A percentile compares a stretch with the other conserved stretches of the same genome.
These are phyloP conservation scores for Pediacus dermestoides DNA, from an alignment of 2,888 invertebrate species.

Conservation along the genomic window DNA sequence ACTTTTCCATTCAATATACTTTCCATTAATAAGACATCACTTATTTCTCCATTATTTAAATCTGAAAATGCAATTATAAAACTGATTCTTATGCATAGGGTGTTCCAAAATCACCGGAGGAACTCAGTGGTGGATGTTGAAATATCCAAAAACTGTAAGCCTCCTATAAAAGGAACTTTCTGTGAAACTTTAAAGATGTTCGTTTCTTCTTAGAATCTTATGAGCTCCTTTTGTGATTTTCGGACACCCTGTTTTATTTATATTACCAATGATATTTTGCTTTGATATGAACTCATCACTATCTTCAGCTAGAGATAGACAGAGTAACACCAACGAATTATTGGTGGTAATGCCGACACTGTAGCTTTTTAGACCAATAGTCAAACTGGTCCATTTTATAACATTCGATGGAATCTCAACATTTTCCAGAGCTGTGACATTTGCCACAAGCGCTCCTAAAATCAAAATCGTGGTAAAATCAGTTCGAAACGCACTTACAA, in stretches of 20 bases:
- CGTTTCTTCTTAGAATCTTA: too few species aligned
- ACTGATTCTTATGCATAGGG: too few species aligned
- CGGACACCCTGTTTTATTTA: slow-evolving; percentile 3
- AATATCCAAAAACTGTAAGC: too few species aligned
- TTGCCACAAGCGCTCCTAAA: slow-evolving; percentile 32
- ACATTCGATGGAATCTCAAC: slow-evolving; percentile 26
- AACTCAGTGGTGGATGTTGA: too few species aligned
- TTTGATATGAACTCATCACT: slow-evolving; percentile 19
- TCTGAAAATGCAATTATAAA: slow-evolving; percentile 18
- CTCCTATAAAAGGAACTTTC: too few species aligned
- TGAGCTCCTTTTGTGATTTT: too few species aligned
- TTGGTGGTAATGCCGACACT: slow-evolving; percentile 25
- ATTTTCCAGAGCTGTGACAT: slow-evolving; percentile 25
- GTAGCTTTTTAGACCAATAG: slow-evolving; percentile 25
- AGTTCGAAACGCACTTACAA: too few species aligned
- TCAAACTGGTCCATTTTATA: slow-evolving; percentile 32
- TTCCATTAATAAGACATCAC: slow-evolving; percentile 32
- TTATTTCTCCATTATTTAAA: slow-evolving; percentile 17
- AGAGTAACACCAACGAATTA: slow-evolving; percentile 18
- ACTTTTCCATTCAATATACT: slow-evolving; percentile 25
- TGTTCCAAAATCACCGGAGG: too few species aligned
- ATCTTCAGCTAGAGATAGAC: slow-evolving; percentile 14
- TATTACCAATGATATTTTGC: slow-evolving; percentile 7
- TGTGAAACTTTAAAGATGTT: too few species aligned
- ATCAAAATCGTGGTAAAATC: too few species aligned